These are phyloP conservation scores for Porites lutea DNA, from an alignment of 64 coral and sea anemone genomes.

Conservation along the genomic window DNA sequence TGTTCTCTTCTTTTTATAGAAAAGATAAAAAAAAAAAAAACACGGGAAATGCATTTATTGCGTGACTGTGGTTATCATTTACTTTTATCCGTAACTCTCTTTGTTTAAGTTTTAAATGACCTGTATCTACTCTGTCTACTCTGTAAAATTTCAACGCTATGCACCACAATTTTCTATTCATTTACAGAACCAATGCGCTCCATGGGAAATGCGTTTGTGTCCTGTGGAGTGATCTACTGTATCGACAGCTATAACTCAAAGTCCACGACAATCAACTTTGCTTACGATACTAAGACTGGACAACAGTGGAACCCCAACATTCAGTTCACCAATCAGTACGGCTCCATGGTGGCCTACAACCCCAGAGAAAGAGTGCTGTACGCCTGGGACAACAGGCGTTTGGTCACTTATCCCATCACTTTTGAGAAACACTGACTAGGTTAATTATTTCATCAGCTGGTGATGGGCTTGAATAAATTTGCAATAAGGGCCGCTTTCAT, in stretches of 20 bases:
- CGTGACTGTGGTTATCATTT: no score
- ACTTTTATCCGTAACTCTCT: no score
- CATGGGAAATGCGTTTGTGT: slow-evolving; percentile 45
- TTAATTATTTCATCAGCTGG: not conserved
- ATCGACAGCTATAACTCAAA: not conserved
- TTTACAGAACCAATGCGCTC: not conserved
- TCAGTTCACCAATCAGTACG: slow-evolving; percentile 29
- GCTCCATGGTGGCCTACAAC: slow-evolving; percentile 51
- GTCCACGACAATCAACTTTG: slow-evolving; percentile 48
- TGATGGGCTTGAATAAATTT: not conserved
- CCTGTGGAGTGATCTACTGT: slow-evolving; percentile 53
- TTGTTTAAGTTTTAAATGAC: no score
- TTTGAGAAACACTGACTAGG: not conserved
- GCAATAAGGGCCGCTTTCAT: not conserved
- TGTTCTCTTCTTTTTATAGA: no score
- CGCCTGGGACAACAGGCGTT: slow-evolving; percentile 36
- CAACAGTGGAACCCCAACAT: slow-evolving; percentile 43
- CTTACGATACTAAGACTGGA: slow-evolving; percentile 45
- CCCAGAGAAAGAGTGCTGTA: slow-evolving; percentile 43
- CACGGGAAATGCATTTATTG: no score
- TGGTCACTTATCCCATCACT: slow-evolving; percentile 42
- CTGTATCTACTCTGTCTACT: no score
- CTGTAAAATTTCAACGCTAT: no score
- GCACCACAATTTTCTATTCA: not conserved
- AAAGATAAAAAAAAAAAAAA: no score